phyloP scores from a whole-genome alignment of 2,797 vertebrate species.

The Phataginus tetradactyla region DNA sequence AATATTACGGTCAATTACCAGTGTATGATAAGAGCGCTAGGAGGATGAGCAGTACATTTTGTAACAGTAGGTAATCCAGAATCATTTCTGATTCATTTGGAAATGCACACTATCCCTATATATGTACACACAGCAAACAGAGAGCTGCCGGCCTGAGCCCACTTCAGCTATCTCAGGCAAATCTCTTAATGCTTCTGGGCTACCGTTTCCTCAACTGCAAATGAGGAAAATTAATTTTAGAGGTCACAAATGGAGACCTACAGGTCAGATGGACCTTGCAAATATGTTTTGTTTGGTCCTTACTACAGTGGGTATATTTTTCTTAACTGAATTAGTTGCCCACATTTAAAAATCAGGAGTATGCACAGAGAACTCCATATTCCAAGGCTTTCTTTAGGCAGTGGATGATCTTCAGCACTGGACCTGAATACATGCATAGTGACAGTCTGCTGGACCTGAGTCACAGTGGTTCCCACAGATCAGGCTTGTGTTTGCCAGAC shows the following conservation, averaged over 20 bases:
- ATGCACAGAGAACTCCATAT: neutral
- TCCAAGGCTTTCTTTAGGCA: neutral
- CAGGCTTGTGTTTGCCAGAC: neutral
- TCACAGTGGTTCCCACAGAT: accelerated
- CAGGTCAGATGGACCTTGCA: neutral
- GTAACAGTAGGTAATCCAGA: neutral
- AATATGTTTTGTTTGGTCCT: neutral
- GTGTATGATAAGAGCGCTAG: neutral
- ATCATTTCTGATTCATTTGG: neutral
- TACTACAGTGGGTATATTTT: neutral
- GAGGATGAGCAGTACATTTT: neutral
- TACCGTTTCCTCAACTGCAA: neutral
- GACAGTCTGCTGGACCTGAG: no score
- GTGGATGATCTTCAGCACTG: neutral
- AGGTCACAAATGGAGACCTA: neutral
- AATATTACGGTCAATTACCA: neutral
- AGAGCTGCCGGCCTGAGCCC: neutral
- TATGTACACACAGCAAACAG: neutral
- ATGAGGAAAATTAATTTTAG: neutral
- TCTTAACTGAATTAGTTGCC: neutral
- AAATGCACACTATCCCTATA: neutral
- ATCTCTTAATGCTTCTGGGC: neutral
- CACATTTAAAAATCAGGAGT: neutral
- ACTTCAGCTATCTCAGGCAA: neutral
- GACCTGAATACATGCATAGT: neutral